Conservation (phyloP, 2,113 vertebrate species). For the Limnothrissa miodon region DNA sequence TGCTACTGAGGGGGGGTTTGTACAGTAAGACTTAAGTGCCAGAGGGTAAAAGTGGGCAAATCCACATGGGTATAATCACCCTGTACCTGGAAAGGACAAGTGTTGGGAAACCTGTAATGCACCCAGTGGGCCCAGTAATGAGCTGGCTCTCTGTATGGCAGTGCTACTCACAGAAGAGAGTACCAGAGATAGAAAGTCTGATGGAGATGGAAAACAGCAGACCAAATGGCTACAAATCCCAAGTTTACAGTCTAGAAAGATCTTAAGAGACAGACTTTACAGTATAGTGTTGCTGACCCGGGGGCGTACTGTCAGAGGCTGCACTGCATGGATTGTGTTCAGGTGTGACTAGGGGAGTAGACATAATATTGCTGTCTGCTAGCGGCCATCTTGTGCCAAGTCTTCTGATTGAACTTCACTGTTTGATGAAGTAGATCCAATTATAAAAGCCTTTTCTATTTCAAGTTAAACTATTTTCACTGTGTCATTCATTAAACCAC, state of each 20-base stretch:
- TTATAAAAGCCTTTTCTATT: neutral
- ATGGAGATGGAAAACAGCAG: neutral
- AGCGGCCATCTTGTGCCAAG: neutral
- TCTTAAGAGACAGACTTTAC: neutral
- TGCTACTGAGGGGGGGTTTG: neutral
- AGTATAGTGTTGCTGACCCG: neutral
- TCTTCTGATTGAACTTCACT: neutral
- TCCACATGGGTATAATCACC: neutral
- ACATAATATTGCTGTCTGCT: neutral
- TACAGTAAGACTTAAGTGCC: too few relatives aligned
- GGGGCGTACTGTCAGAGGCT: neutral
- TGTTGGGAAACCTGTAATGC: neutral
- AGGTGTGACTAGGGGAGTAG: neutral
- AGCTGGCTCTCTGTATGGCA: neutral
- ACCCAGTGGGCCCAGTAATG: too few relatives aligned
- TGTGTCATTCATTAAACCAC: neutral
- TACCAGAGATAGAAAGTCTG: too few relatives aligned
- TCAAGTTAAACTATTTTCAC: neutral
- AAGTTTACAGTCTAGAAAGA: neutral
- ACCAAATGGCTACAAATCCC: neutral
- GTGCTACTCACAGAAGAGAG: neutral
- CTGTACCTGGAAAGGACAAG: neutral
- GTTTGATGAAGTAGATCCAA: neutral
- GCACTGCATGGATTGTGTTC: neutral
- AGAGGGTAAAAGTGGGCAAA: neutral